phyloP scores from a whole-genome alignment of 92 coral and sea anemone species.

The Zoanthus solanderi region DNA sequence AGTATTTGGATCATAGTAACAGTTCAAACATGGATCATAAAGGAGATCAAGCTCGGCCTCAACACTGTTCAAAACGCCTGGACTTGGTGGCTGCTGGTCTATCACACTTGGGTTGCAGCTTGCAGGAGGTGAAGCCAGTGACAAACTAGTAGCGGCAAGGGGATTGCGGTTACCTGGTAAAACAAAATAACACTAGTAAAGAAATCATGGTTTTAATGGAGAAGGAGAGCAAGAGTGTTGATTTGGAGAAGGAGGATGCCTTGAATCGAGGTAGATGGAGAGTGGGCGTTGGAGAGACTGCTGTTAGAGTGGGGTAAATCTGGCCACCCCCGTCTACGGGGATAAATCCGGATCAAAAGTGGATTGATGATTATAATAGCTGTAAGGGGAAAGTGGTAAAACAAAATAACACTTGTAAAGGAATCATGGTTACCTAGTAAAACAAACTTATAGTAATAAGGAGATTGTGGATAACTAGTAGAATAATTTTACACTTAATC shows the following conservation, averaged over 20 bases:
- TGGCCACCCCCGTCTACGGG: no score
- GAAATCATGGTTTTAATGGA: no score
- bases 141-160: constrained; percentile 1
- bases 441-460: neutral
- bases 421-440: no score
- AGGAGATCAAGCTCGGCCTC: constrained; percentile 91
- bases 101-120: constrained; percentile 72
- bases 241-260: no score
- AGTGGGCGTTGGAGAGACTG: no score
- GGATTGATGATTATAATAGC: neutral
- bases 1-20: constrained; percentile 93
- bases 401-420: neutral
- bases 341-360: no score
- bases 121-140: constrained; percentile 76
- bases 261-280: no score
- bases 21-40: constrained; percentile 94
- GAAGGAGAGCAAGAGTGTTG: no score
- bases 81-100: constrained; percentile 51
- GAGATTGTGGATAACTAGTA: neutral
- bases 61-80: constrained; percentile 7
- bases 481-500: neutral
- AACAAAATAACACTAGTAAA: neutral
- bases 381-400: neutral
- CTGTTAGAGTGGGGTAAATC: no score
- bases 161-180: constrained; percentile 13